Evolutionary conservation across 2,888 invertebrate genomes (phyloP).

Genomic region (Linnaemya vulpina): DNA sequence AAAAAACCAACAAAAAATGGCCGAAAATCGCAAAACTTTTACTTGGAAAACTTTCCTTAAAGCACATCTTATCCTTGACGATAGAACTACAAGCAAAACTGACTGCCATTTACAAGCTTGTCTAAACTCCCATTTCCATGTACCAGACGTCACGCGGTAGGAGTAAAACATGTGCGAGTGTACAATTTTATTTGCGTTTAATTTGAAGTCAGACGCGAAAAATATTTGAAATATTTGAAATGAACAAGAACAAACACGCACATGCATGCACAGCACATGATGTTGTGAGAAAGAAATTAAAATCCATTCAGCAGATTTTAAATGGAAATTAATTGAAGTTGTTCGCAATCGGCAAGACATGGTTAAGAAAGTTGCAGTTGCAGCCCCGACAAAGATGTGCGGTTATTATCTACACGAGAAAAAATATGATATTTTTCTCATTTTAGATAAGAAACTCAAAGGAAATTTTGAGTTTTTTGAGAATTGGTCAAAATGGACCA

Average conservation of each 20-base stretch:
- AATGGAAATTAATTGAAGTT: conserved; percentile 79
- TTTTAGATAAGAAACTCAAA: no score
- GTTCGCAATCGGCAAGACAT: conserved; percentile 35
- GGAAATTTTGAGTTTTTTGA: no score
- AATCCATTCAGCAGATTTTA: conserved; percentile 78
- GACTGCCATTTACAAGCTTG: conserved; percentile 34
- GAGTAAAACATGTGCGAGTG: conserved; percentile 13
- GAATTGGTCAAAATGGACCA: no score
- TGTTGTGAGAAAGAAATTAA: conserved; percentile 74
- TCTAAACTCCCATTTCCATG: conserved; percentile 9
- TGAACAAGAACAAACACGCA: background rate
- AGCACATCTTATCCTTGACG: conserved; percentile 40
- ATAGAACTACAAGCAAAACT: background rate
- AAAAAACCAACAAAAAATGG: conserved; percentile 63
- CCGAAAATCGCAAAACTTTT: conserved; percentile 58
- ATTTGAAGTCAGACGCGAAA: conserved; percentile 56
- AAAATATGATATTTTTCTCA: no score
- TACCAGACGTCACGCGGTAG: background rate
- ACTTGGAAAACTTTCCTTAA: conserved; percentile 51
- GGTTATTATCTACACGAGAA: background rate
- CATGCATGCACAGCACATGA: background rate
- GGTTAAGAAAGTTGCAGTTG: conserved; percentile 12
- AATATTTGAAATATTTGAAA: conserved; percentile 68
- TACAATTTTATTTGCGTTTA: conserved; percentile 43
- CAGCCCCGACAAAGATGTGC: background rate